These are phyloP conservation scores for Drosophila leonis DNA, from an alignment of 2,888 invertebrate species.

Conservation along the genomic window DNA sequence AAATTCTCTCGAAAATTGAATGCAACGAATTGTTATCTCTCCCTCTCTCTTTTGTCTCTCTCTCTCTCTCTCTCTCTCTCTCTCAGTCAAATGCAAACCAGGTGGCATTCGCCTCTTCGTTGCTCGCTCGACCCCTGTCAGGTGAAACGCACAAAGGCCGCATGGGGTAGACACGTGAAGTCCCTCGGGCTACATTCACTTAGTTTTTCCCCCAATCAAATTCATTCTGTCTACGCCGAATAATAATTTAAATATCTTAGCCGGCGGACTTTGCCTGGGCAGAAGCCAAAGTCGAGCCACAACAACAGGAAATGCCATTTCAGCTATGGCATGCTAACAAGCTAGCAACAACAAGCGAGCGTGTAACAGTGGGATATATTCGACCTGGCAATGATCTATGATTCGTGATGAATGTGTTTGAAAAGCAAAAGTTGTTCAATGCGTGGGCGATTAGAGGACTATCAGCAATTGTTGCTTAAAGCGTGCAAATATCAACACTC, in stretches of 20 bases:
- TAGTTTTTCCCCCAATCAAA: constrained; percentile 71
- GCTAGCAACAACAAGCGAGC: constrained; percentile 39
- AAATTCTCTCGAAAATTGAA: constrained; percentile 51
- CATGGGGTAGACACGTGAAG: constrained; percentile 23
- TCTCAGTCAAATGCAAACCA: constrained; percentile 2
- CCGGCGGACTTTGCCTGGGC: constrained; percentile 35
- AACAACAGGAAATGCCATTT: constrained; percentile 73
- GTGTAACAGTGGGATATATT: neutral
- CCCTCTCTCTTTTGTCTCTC: neutral
- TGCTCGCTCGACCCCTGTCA: constrained; percentile 8
- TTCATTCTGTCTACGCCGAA: constrained; percentile 63
- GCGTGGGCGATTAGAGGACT: no score
- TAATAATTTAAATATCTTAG: constrained; percentile 75
- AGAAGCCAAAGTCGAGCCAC: constrained; percentile 14
- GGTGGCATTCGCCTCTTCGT: neutral
- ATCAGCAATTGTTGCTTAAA: no score
- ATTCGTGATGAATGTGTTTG: neutral
- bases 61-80: neutral
- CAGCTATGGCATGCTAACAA: constrained; percentile 72
- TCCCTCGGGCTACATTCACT: constrained; percentile 58
- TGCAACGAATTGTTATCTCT: constrained; percentile 7
- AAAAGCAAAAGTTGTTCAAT: no score
- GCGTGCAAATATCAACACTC: no score
- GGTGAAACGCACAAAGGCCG: constrained; percentile 6
- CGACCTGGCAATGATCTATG: neutral